Evolutionary conservation across 2,113 vertebrate species (phyloP).

Genomic region (Zapus hudsonius): DNA sequence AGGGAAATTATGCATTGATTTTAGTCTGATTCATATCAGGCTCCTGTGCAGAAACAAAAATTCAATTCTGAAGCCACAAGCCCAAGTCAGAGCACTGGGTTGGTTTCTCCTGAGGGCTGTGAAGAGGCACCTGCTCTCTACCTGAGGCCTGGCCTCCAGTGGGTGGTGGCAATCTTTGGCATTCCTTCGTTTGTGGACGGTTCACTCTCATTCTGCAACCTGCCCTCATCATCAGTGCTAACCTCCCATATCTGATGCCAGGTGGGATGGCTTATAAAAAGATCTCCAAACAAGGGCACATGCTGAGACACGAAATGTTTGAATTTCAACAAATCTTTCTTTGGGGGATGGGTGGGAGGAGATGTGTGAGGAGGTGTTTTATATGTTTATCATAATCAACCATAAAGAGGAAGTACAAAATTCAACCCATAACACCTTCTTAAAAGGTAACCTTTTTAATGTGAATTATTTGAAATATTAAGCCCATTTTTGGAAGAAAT

Average conservation of each 20-base stretch:
- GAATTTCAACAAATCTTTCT: background rate
- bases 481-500: background rate
- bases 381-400: too few relatives aligned
- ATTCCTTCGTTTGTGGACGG: background rate
- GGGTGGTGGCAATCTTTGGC: background rate
- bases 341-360: fast-evolving
- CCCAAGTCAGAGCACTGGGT: background rate
- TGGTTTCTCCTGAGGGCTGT: background rate
- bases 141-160: background rate
- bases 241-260: too few relatives aligned
- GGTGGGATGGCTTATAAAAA: too few relatives aligned
- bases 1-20: conserved; percentile 57
- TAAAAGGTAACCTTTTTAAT: background rate
- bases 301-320: background rate
- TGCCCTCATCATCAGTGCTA: background rate
- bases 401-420: background rate
- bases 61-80: background rate
- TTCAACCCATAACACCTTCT: background rate
- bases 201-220: background rate
- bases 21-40: conserved; percentile 42
- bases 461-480: background rate
- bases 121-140: background rate
- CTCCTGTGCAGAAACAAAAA: conserved; percentile 50
- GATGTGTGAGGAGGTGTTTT: too few relatives aligned
- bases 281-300: background rate